Evolutionary conservation across 2,888 invertebrate genomes (phyloP).

Genomic region (Exephanes ischioxanthus): DNA sequence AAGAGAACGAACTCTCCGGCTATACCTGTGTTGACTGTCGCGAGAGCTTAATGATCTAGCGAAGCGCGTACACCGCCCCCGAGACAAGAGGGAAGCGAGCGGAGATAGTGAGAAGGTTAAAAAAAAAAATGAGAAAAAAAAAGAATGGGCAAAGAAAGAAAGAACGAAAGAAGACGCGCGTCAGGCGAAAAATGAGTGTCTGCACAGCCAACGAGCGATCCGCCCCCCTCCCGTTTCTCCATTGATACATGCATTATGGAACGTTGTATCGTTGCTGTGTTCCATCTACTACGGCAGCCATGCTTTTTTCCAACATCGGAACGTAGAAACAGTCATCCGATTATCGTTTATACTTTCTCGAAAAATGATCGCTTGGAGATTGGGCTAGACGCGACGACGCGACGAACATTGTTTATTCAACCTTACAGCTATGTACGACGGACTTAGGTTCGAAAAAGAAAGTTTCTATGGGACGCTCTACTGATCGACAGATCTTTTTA

Average conservation of each 20-base stretch:
- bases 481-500: too few species aligned
- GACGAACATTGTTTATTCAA: too few species aligned
- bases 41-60: constrained; percentile 55
- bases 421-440: too few species aligned
- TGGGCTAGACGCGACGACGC: too few species aligned
- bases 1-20: constrained; percentile 8
- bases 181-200: constrained; percentile 49
- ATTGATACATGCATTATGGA: constrained; percentile 50
- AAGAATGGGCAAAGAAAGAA: constrained; percentile 18
- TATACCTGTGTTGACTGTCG: constrained; percentile 32
- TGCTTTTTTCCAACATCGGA: constrained; percentile 2
- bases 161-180: constrained; percentile 43
- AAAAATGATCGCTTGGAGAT: neutral
- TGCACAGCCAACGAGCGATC: neutral
- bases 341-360: neutral
- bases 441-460: too few species aligned
- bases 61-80: constrained; percentile 42
- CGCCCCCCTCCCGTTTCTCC: neutral
- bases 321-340: neutral
- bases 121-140: constrained; percentile 19
- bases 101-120: constrained; percentile 11
- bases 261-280: constrained; percentile 43
- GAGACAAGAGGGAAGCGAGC: constrained; percentile 41
- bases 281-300: neutral
- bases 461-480: too few species aligned